phyloP scores from a whole-genome alignment of 92 coral and sea anemone species.

The Micromussa lordhowensis region DNA sequence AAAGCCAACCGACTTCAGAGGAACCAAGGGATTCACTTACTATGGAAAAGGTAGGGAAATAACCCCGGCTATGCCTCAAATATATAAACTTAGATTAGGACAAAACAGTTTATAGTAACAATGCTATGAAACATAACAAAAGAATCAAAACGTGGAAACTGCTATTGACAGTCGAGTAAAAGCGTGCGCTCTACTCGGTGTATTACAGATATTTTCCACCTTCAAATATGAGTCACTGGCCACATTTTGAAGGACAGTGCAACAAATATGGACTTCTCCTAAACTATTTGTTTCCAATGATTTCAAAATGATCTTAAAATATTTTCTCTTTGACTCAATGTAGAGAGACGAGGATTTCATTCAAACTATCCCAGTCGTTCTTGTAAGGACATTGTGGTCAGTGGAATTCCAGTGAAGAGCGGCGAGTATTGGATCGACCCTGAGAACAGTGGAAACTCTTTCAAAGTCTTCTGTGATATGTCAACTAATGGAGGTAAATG shows the following conservation, averaged over 20 bases:
- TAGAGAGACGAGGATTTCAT: neutral
- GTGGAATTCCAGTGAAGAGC: slow-evolving; percentile 22
- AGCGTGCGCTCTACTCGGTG: no score
- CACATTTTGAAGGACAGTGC: no score
- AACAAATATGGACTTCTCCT: neutral
- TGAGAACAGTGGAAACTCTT: slow-evolving; percentile 33
- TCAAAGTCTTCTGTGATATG: slow-evolving; percentile 60
- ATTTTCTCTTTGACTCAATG: neutral
- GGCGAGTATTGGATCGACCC: slow-evolving; percentile 71
- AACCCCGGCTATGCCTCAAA: neutral
- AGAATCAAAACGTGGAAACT: no score
- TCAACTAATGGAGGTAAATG: slow-evolving; percentile 26
- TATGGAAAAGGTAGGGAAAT: slow-evolving; percentile 1
- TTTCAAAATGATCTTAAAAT: neutral
- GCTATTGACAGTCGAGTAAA: no score
- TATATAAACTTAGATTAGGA: no score
- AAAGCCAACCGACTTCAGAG: neutral
- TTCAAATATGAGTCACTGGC: no score
- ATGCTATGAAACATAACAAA: no score
- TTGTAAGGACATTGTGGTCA: slow-evolving; percentile 40
- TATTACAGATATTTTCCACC: no score
- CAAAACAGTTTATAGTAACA: no score
- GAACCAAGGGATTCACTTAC: neutral
- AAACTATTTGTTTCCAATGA: neutral
- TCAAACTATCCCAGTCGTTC: slow-evolving; percentile 18